Percentiles rank a stretch among this genome's conserved stretches.
Evolutionary conservation across 2,888 invertebrate genomes (phyloP).

Genomic region (Brenthis daphne): DNA sequence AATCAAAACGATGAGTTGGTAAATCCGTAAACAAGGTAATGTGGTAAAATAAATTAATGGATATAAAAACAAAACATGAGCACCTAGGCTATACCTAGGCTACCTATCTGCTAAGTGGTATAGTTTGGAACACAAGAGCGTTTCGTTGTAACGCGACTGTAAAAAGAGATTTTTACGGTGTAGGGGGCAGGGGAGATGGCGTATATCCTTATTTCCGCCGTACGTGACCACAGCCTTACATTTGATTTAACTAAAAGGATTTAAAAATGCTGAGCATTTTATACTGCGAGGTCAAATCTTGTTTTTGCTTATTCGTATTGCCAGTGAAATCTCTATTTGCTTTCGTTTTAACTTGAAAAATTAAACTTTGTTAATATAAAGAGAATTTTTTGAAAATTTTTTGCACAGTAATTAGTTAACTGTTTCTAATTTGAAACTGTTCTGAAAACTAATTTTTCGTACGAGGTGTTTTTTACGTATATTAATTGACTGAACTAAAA

Average conservation of each 20-base stretch:
- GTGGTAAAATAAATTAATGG: conserved; percentile 5
- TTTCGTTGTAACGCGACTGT: conserved; percentile 71
- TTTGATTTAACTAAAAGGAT: conserved; percentile 58
- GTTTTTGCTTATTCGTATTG: conserved; percentile 1
- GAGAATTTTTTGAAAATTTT: background rate
- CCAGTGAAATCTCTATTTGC: conserved; percentile 10
- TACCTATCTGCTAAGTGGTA: conserved; percentile 53
- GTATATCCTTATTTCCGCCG: conserved; percentile 67
- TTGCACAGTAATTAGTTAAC: background rate
- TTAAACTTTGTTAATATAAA: background rate
- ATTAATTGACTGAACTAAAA: too few relatives aligned
- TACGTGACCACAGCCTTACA: conserved; percentile 70
- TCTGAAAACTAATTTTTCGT: background rate
- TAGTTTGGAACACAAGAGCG: conserved; percentile 63
- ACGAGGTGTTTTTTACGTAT: too few relatives aligned
- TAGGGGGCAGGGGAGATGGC: conserved; percentile 44
- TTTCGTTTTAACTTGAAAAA: conserved; percentile 1
- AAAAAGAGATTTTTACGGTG: conserved; percentile 76
- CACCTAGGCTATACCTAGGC: conserved; percentile 23
- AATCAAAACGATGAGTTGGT: background rate
- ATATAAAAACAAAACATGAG: conserved; percentile 3
- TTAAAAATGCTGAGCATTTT: conserved; percentile 38
- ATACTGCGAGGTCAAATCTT: conserved; percentile 25
- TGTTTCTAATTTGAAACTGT: background rate
- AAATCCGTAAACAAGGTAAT: background rate